These are phyloP conservation scores for Heliocidaris erythrogramma DNA, from an alignment of 35 echinoderm and acorn worm species.

Conservation along the genomic window DNA sequence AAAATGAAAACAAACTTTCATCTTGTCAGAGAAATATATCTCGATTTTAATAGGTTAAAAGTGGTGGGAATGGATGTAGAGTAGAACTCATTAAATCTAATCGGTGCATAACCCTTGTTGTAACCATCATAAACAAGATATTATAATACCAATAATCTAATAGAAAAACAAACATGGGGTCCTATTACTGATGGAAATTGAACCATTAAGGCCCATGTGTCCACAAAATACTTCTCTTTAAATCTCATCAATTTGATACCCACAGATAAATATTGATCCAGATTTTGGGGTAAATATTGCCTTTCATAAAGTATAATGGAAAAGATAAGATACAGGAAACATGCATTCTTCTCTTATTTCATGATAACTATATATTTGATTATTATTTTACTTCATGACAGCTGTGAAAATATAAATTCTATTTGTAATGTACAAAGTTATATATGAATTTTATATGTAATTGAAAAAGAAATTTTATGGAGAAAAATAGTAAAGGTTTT, in stretches of 20 bases:
- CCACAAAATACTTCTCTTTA: not conserved
- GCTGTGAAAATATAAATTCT: too few relatives aligned
- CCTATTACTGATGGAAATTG: not conserved
- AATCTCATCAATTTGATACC: not conserved
- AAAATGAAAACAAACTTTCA: not conserved
- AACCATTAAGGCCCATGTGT: not conserved
- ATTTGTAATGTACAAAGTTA: too few relatives aligned
- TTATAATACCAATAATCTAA: not conserved
- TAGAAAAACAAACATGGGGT: not conserved
- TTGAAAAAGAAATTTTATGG: too few relatives aligned
- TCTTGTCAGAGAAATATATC: not conserved
- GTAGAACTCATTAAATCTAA: not conserved
- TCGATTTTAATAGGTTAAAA: not conserved
- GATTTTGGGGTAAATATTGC: not conserved
- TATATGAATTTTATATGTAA: too few relatives aligned
- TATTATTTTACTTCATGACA: not conserved
- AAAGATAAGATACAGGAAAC: not conserved
- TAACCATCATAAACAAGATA: slow-evolving; percentile 12
- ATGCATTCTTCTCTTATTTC: not conserved
- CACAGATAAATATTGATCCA: not conserved
- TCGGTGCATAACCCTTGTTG: not conserved
- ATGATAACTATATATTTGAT: not conserved
- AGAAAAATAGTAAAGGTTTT: too few relatives aligned
- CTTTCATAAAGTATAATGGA: too few relatives aligned
- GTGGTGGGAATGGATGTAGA: not conserved